These are phyloP conservation scores for Stegodyphus mimosarum DNA, from an alignment of 1,140 invertebrate species.

Conservation along the genomic window DNA sequence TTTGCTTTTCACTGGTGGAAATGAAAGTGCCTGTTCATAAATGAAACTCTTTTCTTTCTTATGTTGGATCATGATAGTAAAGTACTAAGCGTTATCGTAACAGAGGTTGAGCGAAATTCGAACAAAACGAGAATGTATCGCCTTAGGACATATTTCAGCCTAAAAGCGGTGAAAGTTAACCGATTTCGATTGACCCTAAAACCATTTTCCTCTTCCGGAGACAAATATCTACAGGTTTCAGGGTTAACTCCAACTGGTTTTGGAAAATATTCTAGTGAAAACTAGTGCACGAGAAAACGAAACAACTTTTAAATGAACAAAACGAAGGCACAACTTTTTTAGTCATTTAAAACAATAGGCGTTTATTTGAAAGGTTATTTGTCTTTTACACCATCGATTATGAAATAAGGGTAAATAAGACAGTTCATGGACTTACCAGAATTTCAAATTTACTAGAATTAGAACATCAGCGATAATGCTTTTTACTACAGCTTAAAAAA, in stretches of 20 bases:
- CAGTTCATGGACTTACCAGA: too few species aligned
- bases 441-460: too few species aligned
- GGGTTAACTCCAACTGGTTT: constrained; percentile 43
- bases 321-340: neutral
- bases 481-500: too few species aligned
- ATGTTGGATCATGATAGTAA: neutral
- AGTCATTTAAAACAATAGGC: neutral
- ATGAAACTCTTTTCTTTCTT: too few species aligned
- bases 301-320: neutral
- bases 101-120: neutral
- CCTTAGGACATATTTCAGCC: constrained; percentile 17
- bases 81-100: neutral
- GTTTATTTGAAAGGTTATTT: too few species aligned
- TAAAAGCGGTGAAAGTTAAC: constrained; percentile 39
- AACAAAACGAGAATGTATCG: constrained; percentile 36
- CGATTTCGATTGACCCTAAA: constrained; percentile 23
- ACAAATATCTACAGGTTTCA: constrained; percentile 27
- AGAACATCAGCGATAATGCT: too few species aligned
- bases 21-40: too few species aligned
- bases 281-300: constrained; percentile 3
- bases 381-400: too few species aligned
- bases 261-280: neutral
- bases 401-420: too few species aligned
- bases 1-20: too few species aligned
- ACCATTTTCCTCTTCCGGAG: constrained; percentile 38